Evolutionary conservation across 2,888 invertebrate genomes (phyloP).

Genomic region (Spilarctia lutea): DNA sequence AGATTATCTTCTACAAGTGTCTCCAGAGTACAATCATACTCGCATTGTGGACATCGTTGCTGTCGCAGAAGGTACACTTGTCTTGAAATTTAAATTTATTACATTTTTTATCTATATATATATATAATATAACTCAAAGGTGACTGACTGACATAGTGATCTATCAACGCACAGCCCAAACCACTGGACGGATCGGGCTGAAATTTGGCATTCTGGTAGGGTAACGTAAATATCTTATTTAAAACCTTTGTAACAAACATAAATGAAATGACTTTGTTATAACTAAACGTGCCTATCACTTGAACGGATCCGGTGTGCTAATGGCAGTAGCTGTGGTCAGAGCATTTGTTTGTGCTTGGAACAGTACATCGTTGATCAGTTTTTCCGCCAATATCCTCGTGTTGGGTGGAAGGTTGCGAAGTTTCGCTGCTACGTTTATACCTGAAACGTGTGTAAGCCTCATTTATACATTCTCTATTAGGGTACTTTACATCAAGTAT

Average conservation of each 20-base stretch:
- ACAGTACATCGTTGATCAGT: slow-evolving; percentile 77
- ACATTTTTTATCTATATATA: too few species aligned
- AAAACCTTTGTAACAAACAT: background rate
- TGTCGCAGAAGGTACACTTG: slow-evolving; percentile 71
- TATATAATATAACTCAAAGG: too few species aligned
- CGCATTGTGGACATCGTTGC: slow-evolving; percentile 67
- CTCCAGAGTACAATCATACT: slow-evolving; percentile 5
- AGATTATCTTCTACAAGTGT: slow-evolving; percentile 49
- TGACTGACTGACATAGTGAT: too few species aligned
- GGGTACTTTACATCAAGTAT: background rate
- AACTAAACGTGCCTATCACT: slow-evolving; percentile 39
- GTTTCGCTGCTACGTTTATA: slow-evolving; percentile 79
- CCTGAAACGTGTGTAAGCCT: slow-evolving; percentile 54
- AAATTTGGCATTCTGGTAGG: too few species aligned
- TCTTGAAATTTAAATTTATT: slow-evolving; percentile 44
- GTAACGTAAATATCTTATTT: background rate
- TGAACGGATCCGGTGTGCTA: slow-evolving; percentile 68
- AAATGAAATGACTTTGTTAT: background rate
- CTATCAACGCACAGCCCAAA: too few species aligned
- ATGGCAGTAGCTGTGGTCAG: slow-evolving; percentile 67
- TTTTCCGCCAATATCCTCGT: slow-evolving; percentile 79
- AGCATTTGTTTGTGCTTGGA: slow-evolving; percentile 75
- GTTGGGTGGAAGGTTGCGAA: slow-evolving; percentile 71
- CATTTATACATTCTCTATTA: background rate
- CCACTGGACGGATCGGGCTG: too few species aligned